Evolutionary conservation across 2,113 vertebrate genomes (phyloP).

Genomic region (Pseudolaguvia tuberculata): DNA sequence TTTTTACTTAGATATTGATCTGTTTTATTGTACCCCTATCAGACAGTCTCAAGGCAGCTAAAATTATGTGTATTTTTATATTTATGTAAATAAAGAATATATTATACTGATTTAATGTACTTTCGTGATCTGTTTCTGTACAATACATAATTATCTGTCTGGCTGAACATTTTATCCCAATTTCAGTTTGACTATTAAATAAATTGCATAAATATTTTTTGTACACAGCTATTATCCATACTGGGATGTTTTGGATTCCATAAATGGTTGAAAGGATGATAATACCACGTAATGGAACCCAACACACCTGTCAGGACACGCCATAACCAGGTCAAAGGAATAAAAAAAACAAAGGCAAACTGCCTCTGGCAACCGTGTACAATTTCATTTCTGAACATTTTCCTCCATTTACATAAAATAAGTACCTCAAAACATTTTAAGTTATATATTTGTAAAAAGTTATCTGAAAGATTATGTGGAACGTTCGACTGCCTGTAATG

Average conservation of each 20-base stretch:
- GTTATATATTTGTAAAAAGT: not conserved
- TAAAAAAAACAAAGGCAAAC: not conserved
- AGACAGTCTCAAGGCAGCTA: too few species aligned
- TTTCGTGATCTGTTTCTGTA: too few species aligned
- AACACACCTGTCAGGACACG: slow-evolving; percentile 4
- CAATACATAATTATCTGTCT: too few species aligned
- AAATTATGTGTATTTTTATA: too few species aligned
- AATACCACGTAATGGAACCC: not conserved
- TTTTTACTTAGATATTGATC: too few species aligned
- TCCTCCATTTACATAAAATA: too few species aligned
- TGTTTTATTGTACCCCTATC: too few species aligned
- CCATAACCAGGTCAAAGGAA: slow-evolving; percentile 22
- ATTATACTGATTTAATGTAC: too few species aligned
- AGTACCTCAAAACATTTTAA: not conserved
- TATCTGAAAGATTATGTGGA: not conserved
- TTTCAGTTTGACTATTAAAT: too few species aligned
- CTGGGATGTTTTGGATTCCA: not conserved
- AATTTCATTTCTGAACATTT: slow-evolving; percentile 35
- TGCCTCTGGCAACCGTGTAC: slow-evolving; percentile 49
- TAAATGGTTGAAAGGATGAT: not conserved
- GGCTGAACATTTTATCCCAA: too few species aligned
- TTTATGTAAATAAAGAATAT: too few species aligned
- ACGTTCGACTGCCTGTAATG: not conserved
- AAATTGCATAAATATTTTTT: too few species aligned
- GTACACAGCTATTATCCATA: not conserved